Evolutionary conservation across 2,797 vertebrate species (phyloP).

Genomic region (Mormyrops boulengeri): DNA sequence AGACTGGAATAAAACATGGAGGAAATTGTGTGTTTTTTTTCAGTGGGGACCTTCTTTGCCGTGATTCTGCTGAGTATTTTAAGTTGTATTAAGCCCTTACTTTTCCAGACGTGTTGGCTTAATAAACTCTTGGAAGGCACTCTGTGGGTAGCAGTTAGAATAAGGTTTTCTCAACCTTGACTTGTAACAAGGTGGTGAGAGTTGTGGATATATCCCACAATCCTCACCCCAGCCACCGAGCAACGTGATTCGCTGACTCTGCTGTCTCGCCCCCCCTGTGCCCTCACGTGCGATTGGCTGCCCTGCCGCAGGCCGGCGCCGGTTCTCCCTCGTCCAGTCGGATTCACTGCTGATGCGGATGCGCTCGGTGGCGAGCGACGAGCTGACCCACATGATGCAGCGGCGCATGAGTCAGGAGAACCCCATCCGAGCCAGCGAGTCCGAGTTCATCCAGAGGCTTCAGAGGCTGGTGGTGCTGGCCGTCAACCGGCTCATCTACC

Average conservation of each 20-base stretch:
- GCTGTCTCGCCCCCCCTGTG: not conserved
- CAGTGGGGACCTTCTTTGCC: not conserved
- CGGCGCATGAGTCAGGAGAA: slow-evolving; percentile 92
- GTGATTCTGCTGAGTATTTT: not conserved
- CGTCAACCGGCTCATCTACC: slow-evolving; percentile 88
- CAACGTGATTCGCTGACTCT: not conserved
- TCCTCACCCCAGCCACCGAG: not conserved
- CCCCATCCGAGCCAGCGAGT: slow-evolving; percentile 78
- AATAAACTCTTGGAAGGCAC: not conserved
- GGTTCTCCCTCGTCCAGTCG: slow-evolving; percentile 76
- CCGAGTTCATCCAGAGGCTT: slow-evolving; percentile 82
- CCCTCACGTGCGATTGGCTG: not conserved
- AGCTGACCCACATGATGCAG: slow-evolving; percentile 91
- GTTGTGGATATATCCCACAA: not conserved
- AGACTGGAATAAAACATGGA: not conserved
- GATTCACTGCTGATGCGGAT: slow-evolving; percentile 86
- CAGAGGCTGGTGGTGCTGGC: slow-evolving; percentile 84
- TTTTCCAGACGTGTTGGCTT: not conserved
- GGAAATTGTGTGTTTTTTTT: not conserved
- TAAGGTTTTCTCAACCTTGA: slow-evolving; percentile 2
- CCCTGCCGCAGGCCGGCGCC: slow-evolving; percentile 63
- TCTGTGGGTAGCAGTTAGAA: not conserved
- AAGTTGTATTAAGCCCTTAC: not conserved
- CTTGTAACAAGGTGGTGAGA: not conserved
- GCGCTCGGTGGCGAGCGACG: slow-evolving; percentile 88